phyloP scores from a whole-genome alignment of 2,113 vertebrate species.

The Aix galericulata region DNA sequence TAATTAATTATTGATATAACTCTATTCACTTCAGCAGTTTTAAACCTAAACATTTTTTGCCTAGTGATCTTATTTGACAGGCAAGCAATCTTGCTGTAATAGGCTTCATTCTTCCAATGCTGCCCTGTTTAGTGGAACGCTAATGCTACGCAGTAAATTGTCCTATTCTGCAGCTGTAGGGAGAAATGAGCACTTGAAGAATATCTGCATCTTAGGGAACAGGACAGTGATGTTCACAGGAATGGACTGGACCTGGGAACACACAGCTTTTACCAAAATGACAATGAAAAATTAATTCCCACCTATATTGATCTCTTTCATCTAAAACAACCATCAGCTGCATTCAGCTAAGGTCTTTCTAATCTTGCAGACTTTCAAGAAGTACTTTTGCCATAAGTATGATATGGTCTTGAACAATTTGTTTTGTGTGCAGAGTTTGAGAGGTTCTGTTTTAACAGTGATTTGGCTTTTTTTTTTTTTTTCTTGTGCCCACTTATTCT shows the following conservation, averaged over 20 bases:
- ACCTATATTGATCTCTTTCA: neutral
- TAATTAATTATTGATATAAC: neutral
- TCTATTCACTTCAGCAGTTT: neutral
- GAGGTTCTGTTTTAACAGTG: neutral
- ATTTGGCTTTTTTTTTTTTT: neutral
- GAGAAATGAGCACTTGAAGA: neutral
- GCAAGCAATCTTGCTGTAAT: neutral
- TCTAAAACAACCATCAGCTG: neutral
- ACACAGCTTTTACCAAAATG: neutral
- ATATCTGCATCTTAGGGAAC: rapidly evolving
- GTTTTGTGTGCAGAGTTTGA: neutral
- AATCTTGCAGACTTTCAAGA: neutral
- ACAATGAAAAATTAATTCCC: neutral
- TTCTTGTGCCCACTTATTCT: neutral
- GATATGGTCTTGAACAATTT: neutral
- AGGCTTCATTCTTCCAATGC: neutral
- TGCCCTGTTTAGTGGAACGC: neutral
- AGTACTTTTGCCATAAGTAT: neutral
- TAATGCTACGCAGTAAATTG: neutral
- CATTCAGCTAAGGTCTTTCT: neutral
- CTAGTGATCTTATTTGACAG: neutral
- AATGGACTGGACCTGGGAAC: neutral
- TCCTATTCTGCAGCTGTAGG: neutral
- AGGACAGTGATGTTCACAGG: neutral
- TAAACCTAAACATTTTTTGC: neutral